Conservation (phyloP, 2,888 invertebrate genomes). For the Ernsta delagoae region DNA sequence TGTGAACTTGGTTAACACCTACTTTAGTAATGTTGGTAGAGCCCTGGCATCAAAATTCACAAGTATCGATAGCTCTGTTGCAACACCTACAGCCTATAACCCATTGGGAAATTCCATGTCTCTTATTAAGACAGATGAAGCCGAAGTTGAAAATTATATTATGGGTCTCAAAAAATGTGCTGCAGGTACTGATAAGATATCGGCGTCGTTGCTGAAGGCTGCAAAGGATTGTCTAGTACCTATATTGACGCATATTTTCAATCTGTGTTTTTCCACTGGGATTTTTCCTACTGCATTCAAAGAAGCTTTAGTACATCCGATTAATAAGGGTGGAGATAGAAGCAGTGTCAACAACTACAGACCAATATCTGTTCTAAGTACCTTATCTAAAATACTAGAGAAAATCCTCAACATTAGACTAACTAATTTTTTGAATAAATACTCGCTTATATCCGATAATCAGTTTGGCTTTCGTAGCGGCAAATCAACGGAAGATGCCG, state of each 20-base stretch:
- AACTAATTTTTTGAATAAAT: constrained; percentile 13
- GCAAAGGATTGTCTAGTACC: constrained; percentile 10
- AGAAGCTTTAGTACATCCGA: constrained; percentile 18
- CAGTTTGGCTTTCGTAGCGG: constrained; percentile 33
- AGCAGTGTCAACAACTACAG: constrained; percentile 29
- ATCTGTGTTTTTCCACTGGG: constrained; percentile 19
- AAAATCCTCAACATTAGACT: constrained; percentile 28
- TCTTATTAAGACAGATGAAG: constrained; percentile 20
- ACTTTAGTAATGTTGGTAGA: constrained; percentile 13
- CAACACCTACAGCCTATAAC: not conserved
- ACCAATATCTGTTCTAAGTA: constrained; percentile 21
- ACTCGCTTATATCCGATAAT: constrained; percentile 15
- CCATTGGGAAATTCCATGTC: constrained; percentile 15
- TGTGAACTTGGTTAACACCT: constrained; percentile 13
- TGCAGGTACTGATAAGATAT: constrained; percentile 24
- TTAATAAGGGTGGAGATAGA: constrained; percentile 29
- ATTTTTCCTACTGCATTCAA: constrained; percentile 19
- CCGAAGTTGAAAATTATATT: constrained; percentile 23
- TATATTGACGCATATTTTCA: constrained; percentile 19
- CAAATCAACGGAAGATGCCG: constrained; percentile 33
- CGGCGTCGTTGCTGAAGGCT: constrained; percentile 12
- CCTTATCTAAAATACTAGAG: constrained; percentile 31
- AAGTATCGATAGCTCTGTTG: not conserved
- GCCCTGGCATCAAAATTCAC: constrained; percentile 16
- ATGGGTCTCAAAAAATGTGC: constrained; percentile 20